A percentile compares a stretch with the other conserved stretches of the same genome.
phyloP scores from a whole-genome alignment of 2,888 invertebrate genomes.

The Acrocyrtus sp. region DNA sequence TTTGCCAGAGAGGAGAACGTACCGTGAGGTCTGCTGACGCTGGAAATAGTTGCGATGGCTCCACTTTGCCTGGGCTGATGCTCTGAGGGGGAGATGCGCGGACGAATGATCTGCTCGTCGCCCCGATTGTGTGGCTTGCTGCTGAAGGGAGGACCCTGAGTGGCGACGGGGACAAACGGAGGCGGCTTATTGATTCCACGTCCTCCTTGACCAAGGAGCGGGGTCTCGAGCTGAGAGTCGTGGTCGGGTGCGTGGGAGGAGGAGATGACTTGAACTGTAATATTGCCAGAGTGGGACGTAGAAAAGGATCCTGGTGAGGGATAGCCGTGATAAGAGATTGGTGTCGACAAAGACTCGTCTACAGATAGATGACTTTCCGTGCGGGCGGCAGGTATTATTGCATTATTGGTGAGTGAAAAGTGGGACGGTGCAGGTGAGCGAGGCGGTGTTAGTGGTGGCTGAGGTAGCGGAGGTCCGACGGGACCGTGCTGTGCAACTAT shows the following conservation, averaged over 20 bases:
- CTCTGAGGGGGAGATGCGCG: slow-evolving; percentile 39
- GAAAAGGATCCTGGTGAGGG: slow-evolving; percentile 64
- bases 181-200: slow-evolving; percentile 50
- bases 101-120: slow-evolving; percentile 31
- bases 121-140: slow-evolving; percentile 29
- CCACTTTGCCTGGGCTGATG: slow-evolving; percentile 43
- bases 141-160: slow-evolving; percentile 43
- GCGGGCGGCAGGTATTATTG: slow-evolving; percentile 65
- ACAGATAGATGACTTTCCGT: slow-evolving; percentile 65
- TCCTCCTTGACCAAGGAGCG: slow-evolving; percentile 67
- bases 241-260: slow-evolving; percentile 71
- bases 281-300: slow-evolving; percentile 66
- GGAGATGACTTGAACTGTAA: slow-evolving; percentile 74
- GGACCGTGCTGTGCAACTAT: slow-evolving; percentile 53
- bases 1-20: slow-evolving; percentile 17
- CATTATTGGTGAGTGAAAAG: slow-evolving; percentile 51
- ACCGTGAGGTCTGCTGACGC: slow-evolving; percentile 58
- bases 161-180: slow-evolving; percentile 54
- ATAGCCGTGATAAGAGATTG: slow-evolving; percentile 64
- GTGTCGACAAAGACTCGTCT: slow-evolving; percentile 68
- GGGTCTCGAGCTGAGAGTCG: slow-evolving; percentile 72
- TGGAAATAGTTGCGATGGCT: slow-evolving; percentile 62
- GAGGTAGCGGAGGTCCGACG: slow-evolving; percentile 48
- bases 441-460: slow-evolving; percentile 34
- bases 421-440: slow-evolving; percentile 52